Evolutionary conservation across 2,888 invertebrate species (phyloP).

Genomic region (Molanna angustata): DNA sequence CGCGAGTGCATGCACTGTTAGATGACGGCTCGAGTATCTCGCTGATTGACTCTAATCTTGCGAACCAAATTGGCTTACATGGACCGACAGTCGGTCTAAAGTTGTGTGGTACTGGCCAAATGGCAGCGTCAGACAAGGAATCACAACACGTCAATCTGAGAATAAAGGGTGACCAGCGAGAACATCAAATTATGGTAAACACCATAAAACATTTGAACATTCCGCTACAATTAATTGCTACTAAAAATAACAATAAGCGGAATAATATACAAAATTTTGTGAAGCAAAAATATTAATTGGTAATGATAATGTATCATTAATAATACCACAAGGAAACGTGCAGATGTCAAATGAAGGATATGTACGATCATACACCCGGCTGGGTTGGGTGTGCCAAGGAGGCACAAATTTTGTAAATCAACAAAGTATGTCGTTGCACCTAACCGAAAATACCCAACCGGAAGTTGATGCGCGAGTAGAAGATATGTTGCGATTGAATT

Average conservation of each 20-base stretch:
- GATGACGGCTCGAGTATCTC: constrained; percentile 35
- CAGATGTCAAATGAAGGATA: too few relatives aligned
- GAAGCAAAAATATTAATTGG: too few relatives aligned
- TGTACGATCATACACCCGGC: too few relatives aligned
- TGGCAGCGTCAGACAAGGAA: background rate
- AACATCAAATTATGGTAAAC: background rate
- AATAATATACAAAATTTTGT: background rate
- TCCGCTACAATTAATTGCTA: background rate
- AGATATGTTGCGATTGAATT: background rate
- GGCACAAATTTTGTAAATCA: too few relatives aligned
- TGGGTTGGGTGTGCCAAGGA: too few relatives aligned
- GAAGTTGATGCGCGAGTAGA: background rate
- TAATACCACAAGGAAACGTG: too few relatives aligned
- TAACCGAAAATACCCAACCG: too few relatives aligned
- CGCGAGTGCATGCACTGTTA: constrained; percentile 29
- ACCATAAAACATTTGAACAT: background rate
- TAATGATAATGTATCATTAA: too few relatives aligned
- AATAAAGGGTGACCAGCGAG: background rate
- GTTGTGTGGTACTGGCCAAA: constrained; percentile 33
- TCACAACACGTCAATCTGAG: background rate
- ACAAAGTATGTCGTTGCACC: too few relatives aligned
- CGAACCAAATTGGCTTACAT: constrained; percentile 26
- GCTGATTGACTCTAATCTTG: constrained; percentile 29
- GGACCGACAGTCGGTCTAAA: constrained; percentile 31
- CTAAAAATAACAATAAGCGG: background rate